These are phyloP conservation scores for Drosophila affinis DNA, from an alignment of 2,888 invertebrate genomes.

Conservation along the genomic window DNA sequence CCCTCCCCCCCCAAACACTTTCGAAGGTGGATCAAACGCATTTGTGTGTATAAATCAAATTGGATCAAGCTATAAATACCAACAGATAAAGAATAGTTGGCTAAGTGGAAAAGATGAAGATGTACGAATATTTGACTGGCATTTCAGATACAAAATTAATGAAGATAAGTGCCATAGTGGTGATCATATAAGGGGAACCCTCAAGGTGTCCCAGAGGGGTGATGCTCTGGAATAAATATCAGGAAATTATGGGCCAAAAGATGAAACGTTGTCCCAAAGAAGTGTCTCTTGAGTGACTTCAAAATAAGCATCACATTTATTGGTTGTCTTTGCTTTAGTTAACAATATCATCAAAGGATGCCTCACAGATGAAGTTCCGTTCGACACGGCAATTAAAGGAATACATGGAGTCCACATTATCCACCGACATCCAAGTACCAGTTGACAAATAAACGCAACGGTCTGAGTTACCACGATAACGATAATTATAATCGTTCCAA, in stretches of 20 bases:
- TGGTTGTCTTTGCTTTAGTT: not conserved
- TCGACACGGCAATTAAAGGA: no score
- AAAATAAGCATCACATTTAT: no score
- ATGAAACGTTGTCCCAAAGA: no score
- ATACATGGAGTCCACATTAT: no score
- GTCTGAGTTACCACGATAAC: no score
- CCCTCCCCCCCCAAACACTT: not conserved
- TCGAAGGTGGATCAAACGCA: not conserved
- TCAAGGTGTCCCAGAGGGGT: no score
- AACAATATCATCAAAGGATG: not conserved
- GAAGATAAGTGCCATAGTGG: not conserved
- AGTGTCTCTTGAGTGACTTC: no score
- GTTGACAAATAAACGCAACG: no score
- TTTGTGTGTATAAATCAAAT: conserved; percentile 7
- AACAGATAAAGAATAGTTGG: not conserved
- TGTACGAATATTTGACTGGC: not conserved
- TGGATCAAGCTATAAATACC: conserved; percentile 17
- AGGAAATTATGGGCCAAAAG: no score
- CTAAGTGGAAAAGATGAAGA: not conserved
- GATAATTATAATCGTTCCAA: no score
- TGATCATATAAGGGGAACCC: not conserved
- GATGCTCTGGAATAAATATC: no score
- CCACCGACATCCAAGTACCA: no score
- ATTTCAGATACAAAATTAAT: not conserved
- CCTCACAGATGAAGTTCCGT: not conserved